A percentile compares a stretch with the other conserved stretches of the same genome.
These are phyloP conservation scores for Misgurnus mizolepis DNA, from an alignment of 2,113 vertebrate genomes.

Conservation along the genomic window DNA sequence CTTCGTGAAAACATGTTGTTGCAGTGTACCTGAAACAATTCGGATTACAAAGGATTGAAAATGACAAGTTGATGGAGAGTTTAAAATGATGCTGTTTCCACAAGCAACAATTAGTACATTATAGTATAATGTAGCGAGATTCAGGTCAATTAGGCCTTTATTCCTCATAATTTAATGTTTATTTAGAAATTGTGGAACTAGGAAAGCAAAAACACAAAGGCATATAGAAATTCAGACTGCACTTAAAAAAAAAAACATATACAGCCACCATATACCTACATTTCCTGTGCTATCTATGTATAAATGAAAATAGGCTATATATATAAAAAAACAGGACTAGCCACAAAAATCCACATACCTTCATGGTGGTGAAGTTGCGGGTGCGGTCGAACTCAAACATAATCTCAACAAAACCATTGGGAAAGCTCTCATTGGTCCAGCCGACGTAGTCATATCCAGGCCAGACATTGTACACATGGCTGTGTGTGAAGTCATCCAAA, in stretches of 20 bases:
- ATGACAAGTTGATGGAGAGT: neutral
- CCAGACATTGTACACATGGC: slow-evolving; percentile 90
- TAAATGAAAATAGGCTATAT: no score
- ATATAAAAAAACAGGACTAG: neutral
- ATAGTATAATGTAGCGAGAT: neutral
- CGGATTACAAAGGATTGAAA: neutral
- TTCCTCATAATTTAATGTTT: neutral
- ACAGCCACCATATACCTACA: no score
- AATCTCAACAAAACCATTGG: slow-evolving; percentile 87
- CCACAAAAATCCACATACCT: slow-evolving; percentile 72
- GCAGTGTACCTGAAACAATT: slow-evolving; percentile 85
- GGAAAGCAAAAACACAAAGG: no score
- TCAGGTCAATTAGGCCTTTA: neutral
- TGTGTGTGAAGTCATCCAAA: slow-evolving; percentile 90
- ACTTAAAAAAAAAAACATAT: no score
- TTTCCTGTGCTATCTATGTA: no score
- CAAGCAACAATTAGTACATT: no score
- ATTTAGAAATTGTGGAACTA: no score
- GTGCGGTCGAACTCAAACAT: slow-evolving; percentile 95
- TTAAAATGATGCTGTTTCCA: neutral
- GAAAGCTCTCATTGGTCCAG: slow-evolving; percentile 90
- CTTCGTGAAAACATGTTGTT: slow-evolving; percentile 93
- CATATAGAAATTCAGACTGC: no score
- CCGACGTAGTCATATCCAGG: slow-evolving; percentile 96
- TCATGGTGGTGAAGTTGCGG: slow-evolving; percentile 97